These are phyloP conservation scores for Eublepharis macularius DNA, from an alignment of 2,113 vertebrate genomes.

Conservation along the genomic window DNA sequence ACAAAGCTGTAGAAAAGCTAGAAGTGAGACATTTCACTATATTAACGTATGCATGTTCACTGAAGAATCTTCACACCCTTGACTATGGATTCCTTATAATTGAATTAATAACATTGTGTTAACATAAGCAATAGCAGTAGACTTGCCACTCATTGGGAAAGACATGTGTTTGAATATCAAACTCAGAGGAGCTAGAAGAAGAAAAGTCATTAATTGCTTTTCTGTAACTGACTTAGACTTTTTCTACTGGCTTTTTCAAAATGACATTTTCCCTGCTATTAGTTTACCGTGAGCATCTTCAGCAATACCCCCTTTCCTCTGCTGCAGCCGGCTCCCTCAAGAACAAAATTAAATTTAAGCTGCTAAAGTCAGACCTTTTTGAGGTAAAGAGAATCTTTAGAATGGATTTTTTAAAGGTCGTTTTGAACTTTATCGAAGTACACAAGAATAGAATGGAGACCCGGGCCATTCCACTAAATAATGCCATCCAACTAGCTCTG, in stretches of 20 bases:
- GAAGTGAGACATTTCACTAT: not conserved
- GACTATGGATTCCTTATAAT: conserved; percentile 32
- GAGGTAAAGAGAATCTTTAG: conserved; percentile 72
- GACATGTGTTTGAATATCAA: conserved; percentile 50
- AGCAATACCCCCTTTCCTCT: not conserved
- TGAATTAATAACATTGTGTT: conserved; percentile 39
- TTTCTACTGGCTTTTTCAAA: conserved; percentile 55
- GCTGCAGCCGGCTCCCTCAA: conserved; percentile 47
- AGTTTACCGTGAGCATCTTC: conserved; percentile 56
- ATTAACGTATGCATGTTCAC: conserved; percentile 9
- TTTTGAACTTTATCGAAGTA: conserved; percentile 70
- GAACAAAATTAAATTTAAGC: conserved; percentile 71
- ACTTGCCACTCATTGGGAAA: conserved; percentile 35
- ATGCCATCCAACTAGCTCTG: conserved; percentile 65
- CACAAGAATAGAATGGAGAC: conserved; percentile 28
- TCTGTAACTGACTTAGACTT: conserved; percentile 42
- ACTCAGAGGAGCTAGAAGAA: conserved; percentile 31
- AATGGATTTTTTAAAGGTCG: conserved; percentile 76
- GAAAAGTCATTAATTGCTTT: conserved; percentile 53
- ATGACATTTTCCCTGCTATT: conserved; percentile 64
- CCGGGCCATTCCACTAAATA: conserved; percentile 63
- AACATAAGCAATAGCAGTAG: conserved; percentile 42
- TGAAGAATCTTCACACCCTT: not conserved
- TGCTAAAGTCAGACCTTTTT: conserved; percentile 65
- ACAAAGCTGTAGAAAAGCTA: not conserved